Percentiles rank a stretch among this genome's conserved stretches.
These are phyloP conservation scores for Macrocentrus cingulum DNA, from an alignment of 1,140 invertebrate species.

Conservation along the genomic window DNA sequence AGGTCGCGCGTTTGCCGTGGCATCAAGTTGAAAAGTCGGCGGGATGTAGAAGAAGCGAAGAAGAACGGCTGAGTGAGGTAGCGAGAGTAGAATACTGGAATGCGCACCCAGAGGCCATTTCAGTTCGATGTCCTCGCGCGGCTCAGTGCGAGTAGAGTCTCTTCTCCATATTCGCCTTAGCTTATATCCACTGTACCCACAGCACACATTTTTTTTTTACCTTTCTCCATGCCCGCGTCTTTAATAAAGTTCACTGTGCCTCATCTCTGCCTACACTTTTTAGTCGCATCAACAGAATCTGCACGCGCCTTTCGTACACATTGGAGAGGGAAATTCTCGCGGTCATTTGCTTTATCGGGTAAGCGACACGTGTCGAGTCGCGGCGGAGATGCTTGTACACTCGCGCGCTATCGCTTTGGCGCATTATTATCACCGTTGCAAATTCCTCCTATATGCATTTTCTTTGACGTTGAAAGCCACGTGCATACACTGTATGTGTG, in stretches of 20 bases:
- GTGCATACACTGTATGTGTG: too few relatives aligned
- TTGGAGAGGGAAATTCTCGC: constrained; percentile 18
- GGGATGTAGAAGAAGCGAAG: constrained; percentile 9
- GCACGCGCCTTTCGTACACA: background rate
- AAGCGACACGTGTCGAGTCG: constrained; percentile 22
- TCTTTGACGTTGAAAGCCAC: constrained; percentile 5
- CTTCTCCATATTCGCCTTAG: constrained; percentile 1
- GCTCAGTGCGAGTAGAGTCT: constrained; percentile 33
- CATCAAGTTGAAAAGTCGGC: constrained; percentile 4
- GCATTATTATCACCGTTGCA: constrained; percentile 17
- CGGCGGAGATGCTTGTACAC: background rate
- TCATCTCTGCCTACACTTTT: background rate
- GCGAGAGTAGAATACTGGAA: constrained; percentile 53
- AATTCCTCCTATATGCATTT: constrained; percentile 13
- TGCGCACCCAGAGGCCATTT: constrained; percentile 53
- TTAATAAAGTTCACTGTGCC: background rate
- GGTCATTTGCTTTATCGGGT: constrained; percentile 18
- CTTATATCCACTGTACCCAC: too few relatives aligned
- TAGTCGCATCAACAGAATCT: background rate
- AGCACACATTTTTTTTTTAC: background rate
- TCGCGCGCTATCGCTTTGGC: constrained; percentile 1
- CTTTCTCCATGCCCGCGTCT: background rate
- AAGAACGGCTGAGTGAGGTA: constrained; percentile 36
- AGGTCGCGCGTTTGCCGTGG: too few relatives aligned
- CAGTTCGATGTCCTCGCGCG: constrained; percentile 60